Base-by-base conservation (phyloP, 2,113 vertebrate genomes). In the Chlamydotis undulata region DNA sequence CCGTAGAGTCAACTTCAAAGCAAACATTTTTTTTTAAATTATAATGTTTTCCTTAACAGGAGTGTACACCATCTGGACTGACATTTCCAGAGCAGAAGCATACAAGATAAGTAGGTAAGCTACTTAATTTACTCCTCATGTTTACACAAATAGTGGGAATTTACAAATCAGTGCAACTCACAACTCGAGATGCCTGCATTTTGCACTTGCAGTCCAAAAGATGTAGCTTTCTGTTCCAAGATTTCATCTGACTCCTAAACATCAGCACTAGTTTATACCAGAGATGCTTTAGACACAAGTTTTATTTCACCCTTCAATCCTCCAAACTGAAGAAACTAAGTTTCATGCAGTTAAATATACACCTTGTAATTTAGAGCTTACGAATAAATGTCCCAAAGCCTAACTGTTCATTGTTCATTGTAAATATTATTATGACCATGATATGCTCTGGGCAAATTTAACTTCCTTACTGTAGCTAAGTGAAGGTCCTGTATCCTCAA, bases 81-180 rank as follows among this genome's bases (percentile, higher is more conserved):
- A 85, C 82, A 37, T 83, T 92, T 95, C 82, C 59, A 92, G 78
- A 91, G 78, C 92, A 94, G n/a, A 49, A 74, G 69, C 69, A 85
- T 8, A 47, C 12, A 37, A 47, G 43, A 33, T 50, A 60, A 82
- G 63, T 3, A 83, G 67, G 49, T 79, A 79, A 95, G 59, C 74
- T 73, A 29, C 41, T 76, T 87, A 93, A 71, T 33, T 89, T 61
- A 39, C 31, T 84, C 55, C 47, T 50, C 74, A 8, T 19, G 52
- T 41, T 79, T 26, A 55, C 14, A 68, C 56, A 53, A 77, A 71
- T 35, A 56, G 39, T 7, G 16, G 15, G 50, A 83, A 83, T 69
- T 93, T 57, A 87, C 41, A 87, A 39, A 73, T 35, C 69, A 52
- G n/a, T 22, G 53, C 19, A 60, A 85, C 63, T 61, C 49, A 18